Base-by-base conservation (phyloP, 1,140 invertebrate species). In the Reticulitermes speratus region DNA sequence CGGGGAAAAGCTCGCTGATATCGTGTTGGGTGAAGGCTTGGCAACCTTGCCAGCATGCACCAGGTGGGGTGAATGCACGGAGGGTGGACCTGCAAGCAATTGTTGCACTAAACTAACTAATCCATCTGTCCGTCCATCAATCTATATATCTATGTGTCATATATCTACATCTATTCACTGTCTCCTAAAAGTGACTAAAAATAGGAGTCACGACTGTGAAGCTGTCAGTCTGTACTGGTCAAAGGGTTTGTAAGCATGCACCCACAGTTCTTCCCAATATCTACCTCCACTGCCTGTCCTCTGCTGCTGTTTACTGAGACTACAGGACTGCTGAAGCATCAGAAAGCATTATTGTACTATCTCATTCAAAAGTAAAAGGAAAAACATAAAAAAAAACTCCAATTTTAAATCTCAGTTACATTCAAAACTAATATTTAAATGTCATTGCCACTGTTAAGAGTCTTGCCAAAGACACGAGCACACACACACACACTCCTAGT, bases 21-120 rank as follows among this genome's bases (percentile, higher is more conserved):
- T 75, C 25, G 65, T 75, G 65, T 75, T 30, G 65, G 65, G 65
- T 75, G 65, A 75, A 75, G 88, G 87, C 87, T 90, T 90, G 86
- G 89, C 88, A 88, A 90, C 90, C 88, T 89, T 88, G 75, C 89
- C 88, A 87, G 88, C 87, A 88, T 89, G 88, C 87, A 89, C 89
- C 88, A 90, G 87, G 87, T 90, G 89, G 87, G 90, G 90, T 87
- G 90, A 90, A 88, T 90, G 90, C 89, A 90, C 89, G 86, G 90
- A 88, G 87, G 89, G 88, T 84, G 88, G 88, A 89, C 89, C 89
- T 89, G 88, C 44, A 87, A 88, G 85, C 86, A 87, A 88, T 83
- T 84, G 86, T 84, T 86, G 38, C 83, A 86, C 87, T 87, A 87
- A 85, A 85, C 83, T 85, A 44, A 75, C 86, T 87, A 45, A 48